Evolutionary conservation across 2,113 vertebrate genomes (phyloP).

Genomic region (Isichthys henryi): DNA sequence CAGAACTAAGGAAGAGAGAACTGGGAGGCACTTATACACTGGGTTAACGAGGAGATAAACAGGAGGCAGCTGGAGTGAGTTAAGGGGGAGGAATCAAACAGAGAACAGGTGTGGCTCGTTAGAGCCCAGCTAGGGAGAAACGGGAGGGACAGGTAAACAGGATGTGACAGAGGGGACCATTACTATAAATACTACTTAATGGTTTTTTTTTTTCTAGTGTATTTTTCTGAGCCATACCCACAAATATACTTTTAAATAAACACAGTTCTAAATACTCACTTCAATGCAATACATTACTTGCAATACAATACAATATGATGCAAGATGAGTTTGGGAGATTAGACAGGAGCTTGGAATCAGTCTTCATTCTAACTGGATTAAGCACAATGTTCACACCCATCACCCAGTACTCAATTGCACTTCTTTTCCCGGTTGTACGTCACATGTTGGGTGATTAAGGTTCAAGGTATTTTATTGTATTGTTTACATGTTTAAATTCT

Average conservation of each 20-base stretch:
- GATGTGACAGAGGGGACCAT: neutral
- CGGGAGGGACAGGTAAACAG: too few species aligned
- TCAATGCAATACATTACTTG: neutral
- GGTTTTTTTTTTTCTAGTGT: neutral
- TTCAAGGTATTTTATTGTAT: neutral
- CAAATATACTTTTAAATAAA: neutral
- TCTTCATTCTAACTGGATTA: neutral
- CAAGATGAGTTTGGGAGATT: neutral
- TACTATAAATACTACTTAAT: neutral
- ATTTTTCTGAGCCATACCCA: neutral
- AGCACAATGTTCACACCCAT: neutral
- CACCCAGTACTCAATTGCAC: neutral
- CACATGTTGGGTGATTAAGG: neutral
- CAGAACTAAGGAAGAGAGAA: too few species aligned
- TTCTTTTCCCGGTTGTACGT: neutral
- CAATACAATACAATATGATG: neutral
- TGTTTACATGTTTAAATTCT: neutral
- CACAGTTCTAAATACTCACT: neutral
- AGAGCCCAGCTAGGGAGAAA: too few species aligned
- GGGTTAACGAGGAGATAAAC: too few species aligned
- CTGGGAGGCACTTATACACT: too few species aligned
- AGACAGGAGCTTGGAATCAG: neutral
- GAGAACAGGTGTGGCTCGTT: too few species aligned
- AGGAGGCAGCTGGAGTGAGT: too few species aligned
- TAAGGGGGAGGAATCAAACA: too few species aligned